Evolutionary conservation across 2,888 invertebrate genomes (phyloP).

Genomic region (Xanthorhoe designata): DNA sequence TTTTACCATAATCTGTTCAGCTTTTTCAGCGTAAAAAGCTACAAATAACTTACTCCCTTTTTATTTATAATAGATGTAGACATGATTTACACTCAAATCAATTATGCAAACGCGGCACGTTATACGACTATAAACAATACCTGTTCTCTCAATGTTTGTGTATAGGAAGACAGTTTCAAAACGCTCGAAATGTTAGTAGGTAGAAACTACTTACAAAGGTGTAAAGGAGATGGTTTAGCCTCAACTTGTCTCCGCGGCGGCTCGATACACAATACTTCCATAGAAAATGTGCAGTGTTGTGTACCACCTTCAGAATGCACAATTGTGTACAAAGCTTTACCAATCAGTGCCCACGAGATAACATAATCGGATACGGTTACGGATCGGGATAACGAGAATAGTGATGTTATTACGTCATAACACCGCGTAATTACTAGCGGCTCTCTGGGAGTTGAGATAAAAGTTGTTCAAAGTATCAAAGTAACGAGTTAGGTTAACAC

Average conservation of each 20-base stretch:
- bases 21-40: too few species aligned
- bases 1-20: too few species aligned
- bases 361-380: slow-evolving; percentile 31
- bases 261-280: not conserved
- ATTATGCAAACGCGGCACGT: not conserved
- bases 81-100: not conserved
- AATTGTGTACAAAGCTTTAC: slow-evolving; percentile 28
- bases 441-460: slow-evolving; percentile 27
- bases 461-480: not conserved
- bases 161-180: not conserved
- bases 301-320: not conserved
- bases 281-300: not conserved
- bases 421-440: slow-evolving; percentile 33
- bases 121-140: not conserved
- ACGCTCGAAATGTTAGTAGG: not conserved
- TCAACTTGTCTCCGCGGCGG: not conserved
- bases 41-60: too few species aligned
- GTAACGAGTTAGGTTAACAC: too few species aligned
- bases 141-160: not conserved
- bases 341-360: slow-evolving; percentile 35
- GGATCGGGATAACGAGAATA: slow-evolving; percentile 31
- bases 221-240: slow-evolving; percentile 9
- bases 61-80: too few species aligned
- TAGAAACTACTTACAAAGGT: not conserved
- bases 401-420: slow-evolving; percentile 37